Evolutionary conservation across 2,113 vertebrate genomes (phyloP).

Genomic region (Ictalurus punctatus): DNA sequence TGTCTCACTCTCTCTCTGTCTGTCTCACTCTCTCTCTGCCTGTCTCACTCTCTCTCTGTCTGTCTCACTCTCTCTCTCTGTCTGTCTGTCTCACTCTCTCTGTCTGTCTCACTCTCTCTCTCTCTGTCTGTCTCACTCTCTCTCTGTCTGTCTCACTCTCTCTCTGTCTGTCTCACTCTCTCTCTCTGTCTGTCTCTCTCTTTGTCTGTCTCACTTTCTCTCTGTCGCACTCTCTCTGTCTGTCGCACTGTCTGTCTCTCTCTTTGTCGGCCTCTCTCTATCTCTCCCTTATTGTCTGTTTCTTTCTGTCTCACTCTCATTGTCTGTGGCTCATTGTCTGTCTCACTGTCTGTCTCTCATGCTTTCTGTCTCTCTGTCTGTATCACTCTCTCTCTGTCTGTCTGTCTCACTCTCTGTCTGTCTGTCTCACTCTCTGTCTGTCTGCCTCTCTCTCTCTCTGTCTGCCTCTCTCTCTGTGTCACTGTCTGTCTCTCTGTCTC

Average conservation of each 20-base stretch:
- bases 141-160: not conserved
- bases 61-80: not conserved
- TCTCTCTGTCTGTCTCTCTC: not conserved
- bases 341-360: not conserved
- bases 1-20: not conserved
- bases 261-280: not conserved
- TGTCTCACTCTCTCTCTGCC: not conserved
- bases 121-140: not conserved
- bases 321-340: not conserved
- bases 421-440: not conserved
- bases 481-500: not conserved
- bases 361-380: not conserved
- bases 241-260: not conserved
- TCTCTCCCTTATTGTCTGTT: not conserved
- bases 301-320: not conserved
- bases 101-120: not conserved
- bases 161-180: not conserved
- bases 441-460: not conserved
- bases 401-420: constrained; percentile 3
- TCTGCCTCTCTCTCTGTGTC: not conserved
- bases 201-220: not conserved
- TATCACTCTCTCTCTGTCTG: not conserved
- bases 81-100: not conserved
- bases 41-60: not conserved
- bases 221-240: constrained; percentile 3